Evolutionary conservation across 1,140 invertebrate species (phyloP).

Genomic region (Drosophila parvula): DNA sequence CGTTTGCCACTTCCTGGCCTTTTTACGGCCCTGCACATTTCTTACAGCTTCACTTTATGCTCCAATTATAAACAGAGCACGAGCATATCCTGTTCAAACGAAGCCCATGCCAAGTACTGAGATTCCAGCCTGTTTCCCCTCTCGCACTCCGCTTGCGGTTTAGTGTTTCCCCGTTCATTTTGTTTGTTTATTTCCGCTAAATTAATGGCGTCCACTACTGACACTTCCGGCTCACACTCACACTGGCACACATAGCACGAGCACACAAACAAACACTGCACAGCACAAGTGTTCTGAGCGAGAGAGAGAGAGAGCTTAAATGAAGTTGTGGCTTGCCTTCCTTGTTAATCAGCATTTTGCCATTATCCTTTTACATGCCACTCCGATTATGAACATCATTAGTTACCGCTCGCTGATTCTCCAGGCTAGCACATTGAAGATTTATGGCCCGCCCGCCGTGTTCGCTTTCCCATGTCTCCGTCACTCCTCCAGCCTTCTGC

Average conservation of each 20-base stretch:
- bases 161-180: conserved; percentile 69
- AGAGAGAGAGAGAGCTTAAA: conserved; percentile 53
- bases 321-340: conserved; percentile 63
- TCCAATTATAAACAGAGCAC: conserved; percentile 78
- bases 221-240: conserved; percentile 67
- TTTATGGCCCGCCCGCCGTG: conserved; percentile 64
- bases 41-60: conserved; percentile 77
- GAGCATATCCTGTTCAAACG: conserved; percentile 73
- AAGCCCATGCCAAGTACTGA: conserved; percentile 60
- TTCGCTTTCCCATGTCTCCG: not conserved
- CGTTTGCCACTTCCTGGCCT: conserved; percentile 41
- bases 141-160: conserved; percentile 41
- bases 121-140: conserved; percentile 40
- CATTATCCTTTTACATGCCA: conserved; percentile 79
- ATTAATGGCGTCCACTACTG: conserved; percentile 80
- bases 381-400: conserved; percentile 81
- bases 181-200: conserved; percentile 80
- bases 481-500: not conserved
- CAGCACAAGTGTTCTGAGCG: conserved; percentile 22
- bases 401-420: conserved; percentile 73
- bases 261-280: conserved; percentile 7
- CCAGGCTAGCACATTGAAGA: conserved; percentile 53
- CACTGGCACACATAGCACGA: conserved; percentile 10
- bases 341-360: conserved; percentile 68
- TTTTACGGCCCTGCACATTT: conserved; percentile 68